Evolutionary conservation across 2,113 vertebrate genomes (phyloP).

Genomic region (Gasterosteus nipponicus): DNA sequence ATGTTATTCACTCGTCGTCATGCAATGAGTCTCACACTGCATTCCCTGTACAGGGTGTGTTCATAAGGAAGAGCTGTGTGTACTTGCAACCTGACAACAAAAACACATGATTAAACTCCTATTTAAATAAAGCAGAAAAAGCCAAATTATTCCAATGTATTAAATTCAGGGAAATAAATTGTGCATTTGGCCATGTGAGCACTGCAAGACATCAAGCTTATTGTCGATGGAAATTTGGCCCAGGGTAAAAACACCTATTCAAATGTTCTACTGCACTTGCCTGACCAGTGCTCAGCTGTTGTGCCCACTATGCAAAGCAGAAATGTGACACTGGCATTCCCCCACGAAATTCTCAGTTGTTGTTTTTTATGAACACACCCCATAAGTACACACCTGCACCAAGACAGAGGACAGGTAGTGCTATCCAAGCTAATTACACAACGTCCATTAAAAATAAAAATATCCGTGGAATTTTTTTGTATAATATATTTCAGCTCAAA

Average conservation of each 20-base stretch:
- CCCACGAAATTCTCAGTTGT: not conserved
- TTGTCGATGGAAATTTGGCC: slow-evolving; percentile 29
- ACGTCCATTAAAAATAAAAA: slow-evolving; percentile 23
- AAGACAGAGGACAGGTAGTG: slow-evolving; percentile 3
- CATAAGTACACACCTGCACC: slow-evolving; percentile 16
- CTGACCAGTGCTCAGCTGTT: not conserved
- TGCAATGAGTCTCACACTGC: slow-evolving; percentile 35
- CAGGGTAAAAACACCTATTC: slow-evolving; percentile 19
- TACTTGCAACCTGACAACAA: not conserved
- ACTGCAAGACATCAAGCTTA: not conserved
- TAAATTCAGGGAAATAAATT: not conserved
- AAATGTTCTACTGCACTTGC: slow-evolving; percentile 9
- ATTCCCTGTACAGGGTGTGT: slow-evolving; percentile 38
- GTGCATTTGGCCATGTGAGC: not conserved
- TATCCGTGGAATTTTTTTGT: slow-evolving; percentile 6
- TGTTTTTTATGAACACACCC: slow-evolving; percentile 32
- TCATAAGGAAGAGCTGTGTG: slow-evolving; percentile 30
- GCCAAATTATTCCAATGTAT: not conserved
- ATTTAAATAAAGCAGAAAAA: not conserved
- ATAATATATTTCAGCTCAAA: slow-evolving; percentile 7
- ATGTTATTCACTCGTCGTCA: slow-evolving; percentile 5
- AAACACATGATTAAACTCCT: not conserved
- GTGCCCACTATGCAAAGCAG: slow-evolving; percentile 50
- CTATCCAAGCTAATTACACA: slow-evolving; percentile 31
- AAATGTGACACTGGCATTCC: slow-evolving; percentile 20